Evolutionary conservation across 2,113 vertebrate genomes (phyloP).

Genomic region (Ia io): DNA sequence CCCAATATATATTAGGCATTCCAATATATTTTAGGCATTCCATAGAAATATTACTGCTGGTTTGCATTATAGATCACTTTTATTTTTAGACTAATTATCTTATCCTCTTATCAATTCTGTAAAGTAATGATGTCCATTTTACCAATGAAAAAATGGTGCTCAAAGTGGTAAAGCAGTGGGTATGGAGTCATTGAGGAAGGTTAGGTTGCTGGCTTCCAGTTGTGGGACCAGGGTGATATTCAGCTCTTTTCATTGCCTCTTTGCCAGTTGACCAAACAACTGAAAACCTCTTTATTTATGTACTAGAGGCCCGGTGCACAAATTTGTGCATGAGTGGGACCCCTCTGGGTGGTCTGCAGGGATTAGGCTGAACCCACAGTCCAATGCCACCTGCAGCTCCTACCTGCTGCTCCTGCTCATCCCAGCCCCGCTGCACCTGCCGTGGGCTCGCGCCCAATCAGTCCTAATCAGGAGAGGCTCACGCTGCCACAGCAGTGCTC

Average conservation of each 20-base stretch:
- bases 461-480: too few relatives aligned
- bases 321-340: too few relatives aligned
- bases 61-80: neutral
- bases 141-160: neutral
- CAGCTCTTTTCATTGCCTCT: neutral
- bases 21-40: neutral
- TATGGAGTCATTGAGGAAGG: neutral
- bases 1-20: neutral
- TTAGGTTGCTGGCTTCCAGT: neutral
- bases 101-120: neutral
- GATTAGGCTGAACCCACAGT: too few relatives aligned
- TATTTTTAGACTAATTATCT: neutral
- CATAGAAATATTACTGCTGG: neutral
- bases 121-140: neutral
- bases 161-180: neutral
- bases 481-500: too few relatives aligned
- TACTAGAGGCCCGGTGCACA: too few relatives aligned
- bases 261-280: neutral
- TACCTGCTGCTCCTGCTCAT: too few relatives aligned
- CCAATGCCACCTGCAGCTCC: too few relatives aligned
- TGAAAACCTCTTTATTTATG: neutral
- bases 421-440: too few relatives aligned
- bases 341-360: too few relatives aligned
- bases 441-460: fast-evolving
- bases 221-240: neutral